Evolutionary conservation across 2,113 vertebrate species (phyloP), one percentile per base, ranked within the genome.

Genomic region (Pungitius pungitius): DNA sequence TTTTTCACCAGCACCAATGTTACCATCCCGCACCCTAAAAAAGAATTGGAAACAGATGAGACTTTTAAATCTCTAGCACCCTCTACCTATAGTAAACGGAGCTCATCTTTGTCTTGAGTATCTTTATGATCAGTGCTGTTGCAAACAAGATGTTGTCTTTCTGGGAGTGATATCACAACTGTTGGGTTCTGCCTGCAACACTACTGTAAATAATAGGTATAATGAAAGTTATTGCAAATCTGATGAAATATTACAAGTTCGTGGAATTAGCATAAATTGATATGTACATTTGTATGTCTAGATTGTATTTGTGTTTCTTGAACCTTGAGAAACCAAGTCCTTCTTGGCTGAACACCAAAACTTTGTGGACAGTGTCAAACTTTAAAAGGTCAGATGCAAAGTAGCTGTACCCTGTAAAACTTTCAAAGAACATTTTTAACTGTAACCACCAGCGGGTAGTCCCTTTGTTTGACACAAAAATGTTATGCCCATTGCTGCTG

Each of bases 341-440:
- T 15, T 57, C 9, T 65, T 63, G 64, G 20, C 18, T 3, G 33
- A 67, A 56, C 26, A 77, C 18, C 81, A 58, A 64, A 69, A 43
- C 30, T 0, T 14, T 43, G 42, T 40, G 24, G 30, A 65, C 56
- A 64, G n/a, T 24, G 49, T 54, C 35, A 75, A 20, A 57, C 60
- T 82, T 76, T 73, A 72, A 85, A 87, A 87, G 85, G 86, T 77
- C 77, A 78, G 69, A 84, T 81, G 83, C 67, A 85, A 83, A 88
- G 77, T 45, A 62, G 74, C 51, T 11, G 51, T 4, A 26, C 35
- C 70, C 18, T 74, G 49, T 88, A 75, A 80, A 87, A 88, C 49
- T 4, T 26, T 37, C 35, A 76, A 70, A 73, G 55, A 78, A 40
- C 9, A 59, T 71, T 69, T 55, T 8, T 58, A 73, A 64, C 71